Evolutionary conservation across 1,140 invertebrate genomes (phyloP).

Genomic region (Lepidurus apus): DNA sequence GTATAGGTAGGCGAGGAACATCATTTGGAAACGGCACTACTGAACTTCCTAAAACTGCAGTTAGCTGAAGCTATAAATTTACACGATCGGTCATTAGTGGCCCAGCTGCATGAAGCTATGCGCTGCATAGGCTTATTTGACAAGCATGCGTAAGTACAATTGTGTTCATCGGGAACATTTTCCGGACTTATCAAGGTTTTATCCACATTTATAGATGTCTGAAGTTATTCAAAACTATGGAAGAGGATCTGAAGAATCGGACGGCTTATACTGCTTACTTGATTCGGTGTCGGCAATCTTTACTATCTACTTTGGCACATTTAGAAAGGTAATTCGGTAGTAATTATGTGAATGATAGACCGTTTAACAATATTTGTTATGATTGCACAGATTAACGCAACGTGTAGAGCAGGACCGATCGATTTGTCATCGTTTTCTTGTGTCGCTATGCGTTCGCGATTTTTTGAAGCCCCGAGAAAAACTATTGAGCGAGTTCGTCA

Average conservation of each 20-base stretch:
- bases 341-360: not conserved
- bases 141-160: constrained; percentile 53
- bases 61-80: constrained; percentile 82
- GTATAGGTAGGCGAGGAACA: constrained; percentile 28
- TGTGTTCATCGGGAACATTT: not conserved
- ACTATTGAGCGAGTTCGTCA: constrained; percentile 60
- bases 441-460: constrained; percentile 69
- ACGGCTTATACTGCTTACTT: constrained; percentile 80
- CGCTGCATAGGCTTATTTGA: constrained; percentile 72
- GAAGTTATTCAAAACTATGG: constrained; percentile 70
- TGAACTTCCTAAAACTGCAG: constrained; percentile 69
- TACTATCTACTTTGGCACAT: constrained; percentile 72
- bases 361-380: not conserved
- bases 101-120: constrained; percentile 81
- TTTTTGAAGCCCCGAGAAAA: constrained; percentile 69
- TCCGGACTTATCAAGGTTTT: constrained; percentile 29
- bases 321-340: constrained; percentile 55
- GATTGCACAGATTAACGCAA: constrained; percentile 53
- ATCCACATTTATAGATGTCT: constrained; percentile 52
- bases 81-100: constrained; percentile 69
- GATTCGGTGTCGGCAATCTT: constrained; percentile 70
- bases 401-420: constrained; percentile 61
- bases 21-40: constrained; percentile 55
- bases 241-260: constrained; percentile 71
- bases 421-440: constrained; percentile 69